Percentiles rank a stretch among this genome's conserved stretches.
These are phyloP conservation scores for Phthorimaea operculella DNA, from an alignment of 1,140 invertebrate genomes.

Conservation along the genomic window DNA sequence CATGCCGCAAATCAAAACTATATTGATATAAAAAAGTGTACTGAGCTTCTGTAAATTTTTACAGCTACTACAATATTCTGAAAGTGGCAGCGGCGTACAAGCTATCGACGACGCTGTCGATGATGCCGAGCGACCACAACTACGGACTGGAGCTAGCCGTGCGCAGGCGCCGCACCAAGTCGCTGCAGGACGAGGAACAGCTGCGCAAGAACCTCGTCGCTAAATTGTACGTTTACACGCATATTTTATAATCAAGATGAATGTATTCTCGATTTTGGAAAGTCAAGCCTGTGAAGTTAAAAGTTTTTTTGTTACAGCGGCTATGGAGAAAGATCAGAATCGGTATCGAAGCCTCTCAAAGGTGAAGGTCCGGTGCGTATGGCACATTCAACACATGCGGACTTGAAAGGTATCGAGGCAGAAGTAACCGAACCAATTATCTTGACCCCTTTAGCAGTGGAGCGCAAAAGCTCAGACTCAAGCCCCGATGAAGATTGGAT, in stretches of 20 bases:
- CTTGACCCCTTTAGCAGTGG: not conserved
- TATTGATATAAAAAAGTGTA: too few species aligned
- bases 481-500: constrained; percentile 47
- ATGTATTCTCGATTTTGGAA: too few species aligned
- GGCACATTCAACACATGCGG: not conserved
- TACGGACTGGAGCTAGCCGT: constrained; percentile 51
- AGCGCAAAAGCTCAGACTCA: not conserved
- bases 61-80: constrained; percentile 50
- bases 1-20: too few species aligned
- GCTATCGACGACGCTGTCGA: constrained; percentile 31
- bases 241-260: too few species aligned
- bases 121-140: constrained; percentile 34
- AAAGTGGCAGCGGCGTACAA: constrained; percentile 46
- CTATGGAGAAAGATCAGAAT: not conserved
- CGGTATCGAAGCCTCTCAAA: not conserved
- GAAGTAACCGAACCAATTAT: not conserved
- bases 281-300: not conserved
- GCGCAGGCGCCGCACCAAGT: constrained; percentile 50
- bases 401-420: not conserved
- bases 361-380: not conserved
- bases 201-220: constrained; percentile 40
- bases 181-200: constrained; percentile 45
- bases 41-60: constrained; percentile 4
- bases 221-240: constrained; percentile 33
- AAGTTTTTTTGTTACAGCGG: not conserved